phyloP scores from a whole-genome alignment of 2,797 vertebrate genomes.

The Etheostoma nigrum region DNA sequence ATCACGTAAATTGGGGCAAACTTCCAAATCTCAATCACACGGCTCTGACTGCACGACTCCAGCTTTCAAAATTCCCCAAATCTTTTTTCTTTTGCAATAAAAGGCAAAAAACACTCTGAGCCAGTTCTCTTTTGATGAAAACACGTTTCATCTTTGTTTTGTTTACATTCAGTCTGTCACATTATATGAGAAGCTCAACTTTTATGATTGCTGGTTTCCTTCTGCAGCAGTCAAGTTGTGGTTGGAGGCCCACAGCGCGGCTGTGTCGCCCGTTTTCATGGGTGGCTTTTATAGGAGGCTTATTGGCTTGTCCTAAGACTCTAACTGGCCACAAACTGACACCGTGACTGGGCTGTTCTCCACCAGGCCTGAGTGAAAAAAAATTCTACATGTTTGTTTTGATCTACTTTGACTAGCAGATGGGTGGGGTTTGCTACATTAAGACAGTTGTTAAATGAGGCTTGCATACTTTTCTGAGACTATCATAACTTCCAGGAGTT shows the following conservation, averaged over 20 bases:
- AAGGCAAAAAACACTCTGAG: background rate
- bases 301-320: slow-evolving; percentile 44
- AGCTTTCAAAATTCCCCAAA: slow-evolving; percentile 9
- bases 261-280: slow-evolving; percentile 29
- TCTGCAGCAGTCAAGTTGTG: slow-evolving; percentile 34
- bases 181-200: slow-evolving; percentile 31
- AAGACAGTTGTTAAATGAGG: slow-evolving; percentile 38
- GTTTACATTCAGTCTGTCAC: slow-evolving; percentile 39
- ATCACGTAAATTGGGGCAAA: background rate
- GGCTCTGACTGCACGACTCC: background rate
- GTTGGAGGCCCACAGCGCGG: slow-evolving; percentile 28
- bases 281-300: slow-evolving; percentile 47
- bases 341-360: slow-evolving; percentile 27
- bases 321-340: slow-evolving; percentile 49
- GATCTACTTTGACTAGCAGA: slow-evolving; percentile 25
- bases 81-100: slow-evolving; percentile 20
- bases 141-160: slow-evolving; percentile 31
- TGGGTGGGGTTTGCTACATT: slow-evolving; percentile 41
- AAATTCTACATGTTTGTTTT: slow-evolving; percentile 28
- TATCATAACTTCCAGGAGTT: slow-evolving; percentile 18
- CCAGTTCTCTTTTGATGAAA: slow-evolving; percentile 14
- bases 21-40: background rate
- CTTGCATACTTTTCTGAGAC: slow-evolving; percentile 39
- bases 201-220: slow-evolving; percentile 49
- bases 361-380: background rate